phyloP scores from a whole-genome alignment of 2,113 vertebrate species.

The Mixornis gularis region DNA sequence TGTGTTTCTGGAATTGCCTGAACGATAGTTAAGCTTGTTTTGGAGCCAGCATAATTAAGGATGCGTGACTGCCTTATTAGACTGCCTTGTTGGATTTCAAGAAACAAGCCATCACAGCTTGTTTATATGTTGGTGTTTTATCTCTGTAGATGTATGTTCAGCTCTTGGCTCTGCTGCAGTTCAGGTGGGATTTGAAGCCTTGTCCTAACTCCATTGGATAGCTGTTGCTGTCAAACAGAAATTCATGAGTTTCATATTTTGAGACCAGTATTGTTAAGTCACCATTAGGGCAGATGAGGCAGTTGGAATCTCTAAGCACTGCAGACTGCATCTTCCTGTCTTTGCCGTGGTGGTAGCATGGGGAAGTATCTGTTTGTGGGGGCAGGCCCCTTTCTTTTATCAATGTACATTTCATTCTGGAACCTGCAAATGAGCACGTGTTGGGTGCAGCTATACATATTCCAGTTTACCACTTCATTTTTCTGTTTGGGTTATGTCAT shows the following conservation, averaged over 20 bases:
- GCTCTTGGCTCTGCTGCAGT: background rate
- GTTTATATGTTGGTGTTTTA: background rate
- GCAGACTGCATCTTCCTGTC: background rate
- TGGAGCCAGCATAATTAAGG: background rate
- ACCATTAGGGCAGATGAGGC: background rate
- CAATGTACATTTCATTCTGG: background rate
- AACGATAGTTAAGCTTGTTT: background rate
- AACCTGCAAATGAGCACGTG: background rate
- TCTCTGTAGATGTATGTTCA: background rate
- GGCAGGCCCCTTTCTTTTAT: background rate
- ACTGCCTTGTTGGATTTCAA: background rate
- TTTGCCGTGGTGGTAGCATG: background rate
- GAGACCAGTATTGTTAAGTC: background rate
- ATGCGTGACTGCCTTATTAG: background rate
- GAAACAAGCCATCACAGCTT: background rate
- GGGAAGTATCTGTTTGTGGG: background rate
- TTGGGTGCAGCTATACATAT: accelerated
- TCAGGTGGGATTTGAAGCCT: background rate
- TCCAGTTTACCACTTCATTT: background rate
- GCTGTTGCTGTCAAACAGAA: background rate
- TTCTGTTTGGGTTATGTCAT: background rate
- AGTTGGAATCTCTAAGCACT: background rate
- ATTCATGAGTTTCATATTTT: background rate
- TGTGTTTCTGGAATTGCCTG: background rate
- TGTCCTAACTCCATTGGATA: background rate